Evolutionary conservation across 2,797 vertebrate genomes (phyloP), one percentile per base, ranked within the genome.

Genomic region (Crocidura indochinensis): DNA sequence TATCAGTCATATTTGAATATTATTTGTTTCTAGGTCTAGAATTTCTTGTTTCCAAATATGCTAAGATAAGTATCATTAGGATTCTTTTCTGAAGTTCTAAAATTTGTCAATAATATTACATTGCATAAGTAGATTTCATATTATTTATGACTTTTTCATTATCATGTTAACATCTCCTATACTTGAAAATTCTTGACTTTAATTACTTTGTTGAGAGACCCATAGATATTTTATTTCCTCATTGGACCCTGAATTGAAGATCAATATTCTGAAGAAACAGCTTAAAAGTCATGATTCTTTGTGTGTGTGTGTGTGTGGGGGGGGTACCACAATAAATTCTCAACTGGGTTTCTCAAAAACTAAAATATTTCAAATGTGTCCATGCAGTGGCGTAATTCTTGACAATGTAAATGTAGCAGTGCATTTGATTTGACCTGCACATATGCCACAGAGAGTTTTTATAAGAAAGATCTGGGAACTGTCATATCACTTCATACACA

Each of bases 211-310:
- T 46, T 51, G 76, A 86, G 71, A 82, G 56, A 56, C 27, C 60
- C 84, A 73, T 24, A 65, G n/a, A 51, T 15, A 12, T n/a, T 71
- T 68, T 27, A 60, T 80, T 94, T 84, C 26, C 24, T 87, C 53
- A 47, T 6, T 81, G 44, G 67, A 31, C 38, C 19, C 65, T 84
- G 79, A 75, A 29, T 31, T 67, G 56, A 67, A 83, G 77, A 82
- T 83, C 19, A 83, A 87, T 85, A 69, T 69, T 82, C 83, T 76
- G 27, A 84, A 64, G 71, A 75, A 12, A 26, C 17, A 24, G 77
- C 29, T 88, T 78, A 80, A 80, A 87, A 90, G 46, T 51, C 46
- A 53, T 44, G 76, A 60, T 65, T 68, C 38, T 47, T 64, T 82
- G 84, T 89, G 65, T n/a, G 24, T n/a, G 80, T 24, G 44, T 27